phyloP scores from a whole-genome alignment of 2,888 invertebrate species.

The Papilio elwesi region DNA sequence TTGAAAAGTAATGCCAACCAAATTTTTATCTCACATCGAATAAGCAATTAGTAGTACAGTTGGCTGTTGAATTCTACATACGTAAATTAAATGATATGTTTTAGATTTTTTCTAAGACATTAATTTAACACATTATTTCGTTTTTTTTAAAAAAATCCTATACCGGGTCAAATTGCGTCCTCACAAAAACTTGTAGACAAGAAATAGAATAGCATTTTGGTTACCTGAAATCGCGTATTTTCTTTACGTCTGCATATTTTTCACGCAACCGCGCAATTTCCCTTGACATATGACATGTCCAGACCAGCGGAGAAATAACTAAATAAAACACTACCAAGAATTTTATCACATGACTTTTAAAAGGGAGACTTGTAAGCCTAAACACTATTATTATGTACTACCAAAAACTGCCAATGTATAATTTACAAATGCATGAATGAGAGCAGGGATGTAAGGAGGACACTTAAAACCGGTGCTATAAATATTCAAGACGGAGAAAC shows the following conservation, averaged over 20 bases:
- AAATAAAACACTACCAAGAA: not conserved
- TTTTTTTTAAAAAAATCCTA: not conserved
- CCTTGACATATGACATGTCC: conserved; percentile 15
- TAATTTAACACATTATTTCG: not conserved
- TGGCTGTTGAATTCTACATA: too few relatives aligned
- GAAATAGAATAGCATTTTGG: conserved; percentile 8
- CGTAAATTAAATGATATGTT: too few relatives aligned
- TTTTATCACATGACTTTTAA: too few relatives aligned
- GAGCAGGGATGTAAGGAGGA: not conserved
- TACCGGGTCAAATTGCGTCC: not conserved
- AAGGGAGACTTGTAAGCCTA: too few relatives aligned
- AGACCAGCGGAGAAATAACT: not conserved
- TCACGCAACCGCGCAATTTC: conserved; percentile 12
- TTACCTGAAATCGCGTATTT: conserved; percentile 17
- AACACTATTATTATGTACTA: too few relatives aligned
- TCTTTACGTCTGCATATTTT: conserved; percentile 11
- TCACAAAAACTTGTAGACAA: not conserved
- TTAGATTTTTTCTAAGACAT: not conserved
- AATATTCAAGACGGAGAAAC: conserved; percentile 7
- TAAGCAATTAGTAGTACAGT: too few relatives aligned
- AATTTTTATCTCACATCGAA: too few relatives aligned
- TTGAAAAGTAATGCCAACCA: too few relatives aligned
- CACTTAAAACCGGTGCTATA: not conserved
- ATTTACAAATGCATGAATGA: too few relatives aligned
- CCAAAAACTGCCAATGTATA: too few relatives aligned